These are phyloP conservation scores for Stichopus chloronotus DNA, from an alignment of 35 echinoderm and acorn worm species.

Conservation along the genomic window DNA sequence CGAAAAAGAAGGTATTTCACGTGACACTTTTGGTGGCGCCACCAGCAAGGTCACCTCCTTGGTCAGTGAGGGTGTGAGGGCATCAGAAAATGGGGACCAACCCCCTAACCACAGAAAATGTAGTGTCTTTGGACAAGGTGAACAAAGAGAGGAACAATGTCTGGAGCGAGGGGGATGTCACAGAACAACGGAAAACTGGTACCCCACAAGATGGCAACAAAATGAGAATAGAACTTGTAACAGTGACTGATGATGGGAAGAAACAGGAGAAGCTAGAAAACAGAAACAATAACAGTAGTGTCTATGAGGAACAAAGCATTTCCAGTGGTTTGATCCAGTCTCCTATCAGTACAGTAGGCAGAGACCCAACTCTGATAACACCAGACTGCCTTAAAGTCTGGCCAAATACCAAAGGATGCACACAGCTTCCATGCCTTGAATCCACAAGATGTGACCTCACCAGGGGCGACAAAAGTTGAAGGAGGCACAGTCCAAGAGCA, in stretches of 20 bases:
- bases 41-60: neutral
- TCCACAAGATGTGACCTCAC: conserved; percentile 27
- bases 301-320: neutral
- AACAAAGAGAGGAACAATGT: neutral
- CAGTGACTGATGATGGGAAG: neutral
- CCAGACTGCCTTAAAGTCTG: conserved; percentile 20
- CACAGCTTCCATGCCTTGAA: neutral
- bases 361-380: conserved; percentile 8
- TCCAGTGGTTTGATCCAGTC: neutral
- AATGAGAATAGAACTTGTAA: conserved; percentile 4
- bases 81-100: neutral
- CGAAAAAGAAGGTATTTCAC: neutral
- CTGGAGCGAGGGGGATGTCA: neutral
- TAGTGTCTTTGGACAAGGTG: neutral
- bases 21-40: neutral
- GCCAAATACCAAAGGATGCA: neutral
- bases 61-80: neutral
- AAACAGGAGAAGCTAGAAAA: neutral
- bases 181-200: neutral
- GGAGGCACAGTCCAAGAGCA: neutral
- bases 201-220: neutral
- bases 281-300: neutral
- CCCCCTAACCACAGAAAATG: neutral
- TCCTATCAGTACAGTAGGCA: neutral
- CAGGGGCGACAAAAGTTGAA: conserved; percentile 25